Percentiles rank a stretch among this genome's conserved stretches.
Conservation (phyloP, 2,797 vertebrate species). For the Vireo griseus region DNA sequence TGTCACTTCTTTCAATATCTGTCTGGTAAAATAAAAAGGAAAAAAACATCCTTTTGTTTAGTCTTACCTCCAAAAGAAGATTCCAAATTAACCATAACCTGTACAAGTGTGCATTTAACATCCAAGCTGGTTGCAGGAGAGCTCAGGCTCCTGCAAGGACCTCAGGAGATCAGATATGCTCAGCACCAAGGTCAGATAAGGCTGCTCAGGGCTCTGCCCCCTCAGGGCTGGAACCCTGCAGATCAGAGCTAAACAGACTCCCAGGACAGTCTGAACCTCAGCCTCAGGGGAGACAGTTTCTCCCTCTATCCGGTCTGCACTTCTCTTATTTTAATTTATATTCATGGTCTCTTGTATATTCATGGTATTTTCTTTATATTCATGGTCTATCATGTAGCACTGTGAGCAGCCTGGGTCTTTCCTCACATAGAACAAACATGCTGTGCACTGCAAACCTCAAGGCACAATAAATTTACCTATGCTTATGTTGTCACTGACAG, state of each 20-base stretch:
- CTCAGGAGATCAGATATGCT: rapidly evolving
- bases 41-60: rapidly evolving
- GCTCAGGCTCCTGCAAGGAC: background rate
- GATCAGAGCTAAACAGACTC: rapidly evolving
- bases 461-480: background rate
- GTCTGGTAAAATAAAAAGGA: background rate
- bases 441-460: background rate
- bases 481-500: background rate
- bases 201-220: background rate
- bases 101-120: background rate
- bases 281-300: background rate
- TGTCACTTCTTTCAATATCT: background rate
- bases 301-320: background rate
- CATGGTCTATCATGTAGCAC: rapidly evolving
- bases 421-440: background rate
- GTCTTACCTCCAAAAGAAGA: background rate
- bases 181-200: rapidly evolving
- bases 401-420: background rate
- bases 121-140: rapidly evolving
- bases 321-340: background rate
- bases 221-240: rapidly evolving
- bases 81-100: background rate
- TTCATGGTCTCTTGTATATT: rapidly evolving
- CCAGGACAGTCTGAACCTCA: rapidly evolving
- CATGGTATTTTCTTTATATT: too few species aligned